Conservation (phyloP, 2,797 vertebrate species). For the Channallabes apus region DNA sequence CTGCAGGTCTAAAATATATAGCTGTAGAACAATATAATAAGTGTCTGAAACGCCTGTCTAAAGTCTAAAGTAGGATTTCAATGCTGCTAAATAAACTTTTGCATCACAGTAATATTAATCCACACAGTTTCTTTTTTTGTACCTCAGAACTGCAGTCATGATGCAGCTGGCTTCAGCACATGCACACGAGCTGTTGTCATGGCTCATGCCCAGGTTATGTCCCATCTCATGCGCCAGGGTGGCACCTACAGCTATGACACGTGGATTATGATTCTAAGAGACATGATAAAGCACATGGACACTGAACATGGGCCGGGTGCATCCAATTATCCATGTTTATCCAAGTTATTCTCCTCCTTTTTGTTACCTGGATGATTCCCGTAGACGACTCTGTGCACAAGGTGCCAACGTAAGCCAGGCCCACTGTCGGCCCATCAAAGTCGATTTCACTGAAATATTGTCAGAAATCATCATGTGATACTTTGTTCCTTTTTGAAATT, state of each 20-base stretch:
- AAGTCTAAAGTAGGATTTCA: too few species aligned
- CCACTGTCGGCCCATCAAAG: constrained; percentile 83
- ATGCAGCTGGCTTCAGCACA: constrained; percentile 71
- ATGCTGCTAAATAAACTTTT: too few species aligned
- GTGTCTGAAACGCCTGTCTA: too few species aligned
- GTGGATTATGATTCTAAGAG: constrained; percentile 69
- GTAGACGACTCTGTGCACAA: constrained; percentile 82
- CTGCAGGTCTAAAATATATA: too few species aligned
- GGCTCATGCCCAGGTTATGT: constrained; percentile 79
- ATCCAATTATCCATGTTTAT: too few species aligned
- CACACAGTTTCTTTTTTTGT: neutral
- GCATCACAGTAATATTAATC: too few species aligned
- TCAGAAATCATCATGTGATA: neutral
- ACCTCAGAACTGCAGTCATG: constrained; percentile 76
- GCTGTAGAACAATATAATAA: too few species aligned
- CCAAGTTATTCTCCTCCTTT: too few species aligned
- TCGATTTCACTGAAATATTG: constrained; percentile 73
- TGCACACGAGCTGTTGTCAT: constrained; percentile 70
- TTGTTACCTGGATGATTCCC: constrained; percentile 83
- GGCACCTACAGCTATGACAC: constrained; percentile 70
- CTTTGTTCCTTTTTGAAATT: neutral
- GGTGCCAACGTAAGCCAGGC: constrained; percentile 83
- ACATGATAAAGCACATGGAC: neutral
- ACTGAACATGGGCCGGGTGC: neutral
- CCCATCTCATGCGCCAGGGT: constrained; percentile 80